Percentiles rank a stretch among this genome's conserved stretches.
These are phyloP conservation scores for Garra rufa DNA, from an alignment of 2,113 vertebrate species.

Conservation along the genomic window DNA sequence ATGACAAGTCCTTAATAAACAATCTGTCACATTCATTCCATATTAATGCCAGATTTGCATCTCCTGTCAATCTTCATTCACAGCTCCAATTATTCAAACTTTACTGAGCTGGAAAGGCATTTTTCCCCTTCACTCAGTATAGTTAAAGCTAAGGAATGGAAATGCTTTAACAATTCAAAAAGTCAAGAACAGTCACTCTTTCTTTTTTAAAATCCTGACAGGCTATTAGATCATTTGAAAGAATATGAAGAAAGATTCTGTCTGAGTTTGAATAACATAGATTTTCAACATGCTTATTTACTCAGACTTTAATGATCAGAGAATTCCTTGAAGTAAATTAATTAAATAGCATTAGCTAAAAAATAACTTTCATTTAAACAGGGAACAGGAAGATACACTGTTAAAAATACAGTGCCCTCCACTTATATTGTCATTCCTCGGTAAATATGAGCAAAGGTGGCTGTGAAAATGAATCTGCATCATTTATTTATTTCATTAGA, in stretches of 20 bases:
- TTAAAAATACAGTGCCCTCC: background rate
- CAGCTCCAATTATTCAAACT: slow-evolving; percentile 75
- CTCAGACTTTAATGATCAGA: background rate
- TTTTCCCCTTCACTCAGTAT: background rate
- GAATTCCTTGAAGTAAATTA: background rate
- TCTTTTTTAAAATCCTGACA: background rate
- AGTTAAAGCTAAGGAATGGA: background rate
- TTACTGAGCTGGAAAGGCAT: slow-evolving; percentile 73
- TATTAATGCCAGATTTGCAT: slow-evolving; percentile 79
- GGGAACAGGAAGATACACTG: background rate
- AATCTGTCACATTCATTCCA: slow-evolving; percentile 76
- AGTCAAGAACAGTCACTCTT: background rate
- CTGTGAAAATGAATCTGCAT: too few relatives aligned
- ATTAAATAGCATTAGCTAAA: background rate
- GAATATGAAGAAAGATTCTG: background rate
- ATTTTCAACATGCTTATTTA: background rate
- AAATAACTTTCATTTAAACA: background rate
- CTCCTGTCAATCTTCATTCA: slow-evolving; percentile 80
- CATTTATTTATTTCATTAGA: too few relatives aligned
- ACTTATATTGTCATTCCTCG: too few relatives aligned
- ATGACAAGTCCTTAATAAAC: slow-evolving; percentile 78
- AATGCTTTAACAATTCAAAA: background rate
- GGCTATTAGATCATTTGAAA: background rate
- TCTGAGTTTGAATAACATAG: background rate
- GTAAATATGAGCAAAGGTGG: too few relatives aligned